Conservation (phyloP, 2,888 invertebrate genomes). For the Lydus trimaculatus region DNA sequence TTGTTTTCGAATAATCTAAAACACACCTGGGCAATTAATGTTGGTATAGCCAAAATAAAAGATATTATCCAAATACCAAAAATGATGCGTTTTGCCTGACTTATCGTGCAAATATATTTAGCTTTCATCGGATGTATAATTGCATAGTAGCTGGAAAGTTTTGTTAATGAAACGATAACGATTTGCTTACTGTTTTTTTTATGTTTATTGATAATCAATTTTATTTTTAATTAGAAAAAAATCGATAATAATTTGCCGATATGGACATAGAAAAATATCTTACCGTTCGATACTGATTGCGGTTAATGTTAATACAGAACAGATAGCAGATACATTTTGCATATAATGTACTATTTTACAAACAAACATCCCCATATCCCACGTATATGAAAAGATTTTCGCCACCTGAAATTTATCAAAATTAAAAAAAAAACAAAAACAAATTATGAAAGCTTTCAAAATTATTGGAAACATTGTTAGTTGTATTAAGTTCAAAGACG, state of each 20-base stretch:
- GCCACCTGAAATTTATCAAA: constrained; percentile 64
- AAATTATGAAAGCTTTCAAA: not conserved
- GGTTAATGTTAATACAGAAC: constrained; percentile 75
- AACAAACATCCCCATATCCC: constrained; percentile 71
- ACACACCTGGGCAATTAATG: constrained; percentile 67
- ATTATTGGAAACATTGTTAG: constrained; percentile 11
- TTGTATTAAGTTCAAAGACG: constrained; percentile 18
- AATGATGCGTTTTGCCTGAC: constrained; percentile 69
- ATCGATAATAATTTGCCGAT: constrained; percentile 1
- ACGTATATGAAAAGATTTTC: constrained; percentile 72
- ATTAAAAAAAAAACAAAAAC: not conserved
- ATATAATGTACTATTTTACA: constrained; percentile 76
- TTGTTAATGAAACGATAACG: constrained; percentile 19
- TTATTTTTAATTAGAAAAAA: not conserved
- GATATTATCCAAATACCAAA: constrained; percentile 68
- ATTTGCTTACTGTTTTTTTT: constrained; percentile 18
- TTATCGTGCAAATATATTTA: constrained; percentile 72
- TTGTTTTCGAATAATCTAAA: constrained; percentile 8
- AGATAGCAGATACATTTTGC: constrained; percentile 75
- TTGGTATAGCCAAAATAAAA: constrained; percentile 68
- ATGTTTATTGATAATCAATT: constrained; percentile 14
- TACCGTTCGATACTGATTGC: constrained; percentile 78
- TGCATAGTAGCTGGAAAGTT: constrained; percentile 69
- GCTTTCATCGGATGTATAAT: constrained; percentile 75
- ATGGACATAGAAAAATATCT: constrained; percentile 36